A percentile compares a stretch with the other conserved stretches of the same genome.
Evolutionary conservation across 2,888 invertebrate species (phyloP).

Genomic region (Prosopocoilus inquinatus): DNA sequence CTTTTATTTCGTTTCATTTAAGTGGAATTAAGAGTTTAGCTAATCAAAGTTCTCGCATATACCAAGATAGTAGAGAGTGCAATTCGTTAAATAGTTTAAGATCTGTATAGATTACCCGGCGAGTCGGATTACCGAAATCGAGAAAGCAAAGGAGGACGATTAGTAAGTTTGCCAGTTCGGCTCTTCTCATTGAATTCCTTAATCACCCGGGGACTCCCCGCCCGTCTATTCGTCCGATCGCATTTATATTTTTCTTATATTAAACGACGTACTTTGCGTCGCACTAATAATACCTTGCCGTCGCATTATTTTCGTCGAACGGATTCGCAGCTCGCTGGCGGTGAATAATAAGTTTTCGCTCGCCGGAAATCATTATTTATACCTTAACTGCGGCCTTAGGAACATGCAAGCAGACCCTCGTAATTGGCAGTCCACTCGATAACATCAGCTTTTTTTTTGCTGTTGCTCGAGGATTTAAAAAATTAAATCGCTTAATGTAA

Average conservation of each 20-base stretch:
- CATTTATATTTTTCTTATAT: too few species aligned
- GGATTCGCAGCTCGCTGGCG: neutral
- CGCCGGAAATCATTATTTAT: conserved; percentile 27
- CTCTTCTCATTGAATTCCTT: conserved; percentile 36
- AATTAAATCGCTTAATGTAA: conserved; percentile 15
- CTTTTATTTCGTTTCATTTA: neutral
- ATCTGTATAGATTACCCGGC: conserved; percentile 43
- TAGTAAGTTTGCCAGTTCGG: conserved; percentile 38
- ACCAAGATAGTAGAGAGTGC: conserved; percentile 5
- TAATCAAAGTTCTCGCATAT: conserved; percentile 4
- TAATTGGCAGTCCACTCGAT: conserved; percentile 19
- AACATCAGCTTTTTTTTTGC: conserved; percentile 9
- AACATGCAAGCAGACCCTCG: conserved; percentile 13
- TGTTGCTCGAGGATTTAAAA: neutral
- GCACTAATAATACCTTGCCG: too few species aligned
- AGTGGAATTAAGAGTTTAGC: neutral
- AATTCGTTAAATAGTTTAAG: conserved; percentile 44
- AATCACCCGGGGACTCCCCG: conserved; percentile 27
- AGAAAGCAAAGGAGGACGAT: conserved; percentile 43
- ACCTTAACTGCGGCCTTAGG: conserved; percentile 10
- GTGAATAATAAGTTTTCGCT: conserved; percentile 22
- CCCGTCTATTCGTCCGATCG: neutral
- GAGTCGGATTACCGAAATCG: conserved; percentile 41
- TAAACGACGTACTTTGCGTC: too few species aligned
- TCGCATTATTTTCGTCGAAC: too few species aligned